Base-by-base conservation (phyloP, 2,113 vertebrate species). In the Cynopterus brachyotis region DNA sequence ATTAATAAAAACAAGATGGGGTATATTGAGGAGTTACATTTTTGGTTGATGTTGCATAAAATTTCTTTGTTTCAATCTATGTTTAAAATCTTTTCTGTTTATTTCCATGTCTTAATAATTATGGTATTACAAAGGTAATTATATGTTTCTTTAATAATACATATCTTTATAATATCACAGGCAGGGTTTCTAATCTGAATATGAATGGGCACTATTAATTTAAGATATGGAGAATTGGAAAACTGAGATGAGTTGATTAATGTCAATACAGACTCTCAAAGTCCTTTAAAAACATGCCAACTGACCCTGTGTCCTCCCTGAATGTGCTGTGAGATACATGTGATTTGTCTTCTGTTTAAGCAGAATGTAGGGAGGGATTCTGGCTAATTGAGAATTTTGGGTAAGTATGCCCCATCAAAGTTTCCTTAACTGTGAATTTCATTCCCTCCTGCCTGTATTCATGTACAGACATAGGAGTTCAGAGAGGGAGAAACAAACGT, bases 81-180 rank as follows among this genome's bases (percentile, higher is more conserved):
- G 13, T 85, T 95, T 85, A 76, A 95, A 89, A 73, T 28, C 1
- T 50, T 82, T 67, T 87, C 87, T 81, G 30, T 84, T 93, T 86
- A 94, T 30, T 78, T 95, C 76, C 30, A n/a, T 55, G 24, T 37
- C 84, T 78, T 88, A 45, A 30, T 76, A 89, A 85, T 91, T 73
- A 55, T 88, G 12, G 6, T 37, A 42, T 85, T 82, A 89, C 50
- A 40, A 89, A 73, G 45, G 76, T 75, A 82, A 86, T 82, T 62
- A 40, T 45, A 30, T 84, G 13, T 81, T 84, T 89, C 53, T 91
- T 80, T 96, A 76, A 86, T 93, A 72, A 86, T n/a, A 70, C 28
- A 20, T 94, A 47, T n/a, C 2, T 32, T 91, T 93, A 50, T 55
- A 88, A 69, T 81, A 55, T 78, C 47, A 64, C 10, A 72, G 47